phyloP scores from a whole-genome alignment of 2,888 invertebrate species.

The Lasioglossum pauxillum region DNA sequence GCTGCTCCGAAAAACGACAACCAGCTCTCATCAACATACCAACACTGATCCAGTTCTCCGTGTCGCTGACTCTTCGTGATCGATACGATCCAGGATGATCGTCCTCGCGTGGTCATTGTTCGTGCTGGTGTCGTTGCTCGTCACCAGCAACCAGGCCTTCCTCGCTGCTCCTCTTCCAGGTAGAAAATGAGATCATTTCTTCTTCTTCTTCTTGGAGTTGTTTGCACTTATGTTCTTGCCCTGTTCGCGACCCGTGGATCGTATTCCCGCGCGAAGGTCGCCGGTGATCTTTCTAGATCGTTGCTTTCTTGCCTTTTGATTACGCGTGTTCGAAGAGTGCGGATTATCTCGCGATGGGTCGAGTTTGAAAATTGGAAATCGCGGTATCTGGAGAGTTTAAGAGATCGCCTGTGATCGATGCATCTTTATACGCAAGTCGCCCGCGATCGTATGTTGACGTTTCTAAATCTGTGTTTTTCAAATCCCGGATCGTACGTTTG shows the following conservation, averaged over 20 bases:
- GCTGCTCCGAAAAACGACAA: background rate
- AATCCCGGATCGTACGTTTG: no score
- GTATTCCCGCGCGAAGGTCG: background rate
- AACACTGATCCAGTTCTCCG: constrained; percentile 49
- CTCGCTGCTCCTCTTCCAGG: constrained; percentile 77
- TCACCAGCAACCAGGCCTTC: constrained; percentile 77
- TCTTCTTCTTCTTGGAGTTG: background rate
- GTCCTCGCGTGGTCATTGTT: constrained; percentile 75
- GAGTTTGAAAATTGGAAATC: background rate
- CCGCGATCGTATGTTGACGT: background rate
- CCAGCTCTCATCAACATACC: background rate
- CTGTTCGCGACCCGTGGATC: background rate
- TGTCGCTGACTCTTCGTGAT: constrained; percentile 40
- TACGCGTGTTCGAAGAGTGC: no score
- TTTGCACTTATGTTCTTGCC: background rate
- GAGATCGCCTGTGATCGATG: background rate
- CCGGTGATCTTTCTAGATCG: background rate
- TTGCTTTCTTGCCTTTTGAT: background rate
- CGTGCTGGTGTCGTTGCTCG: constrained; percentile 73
- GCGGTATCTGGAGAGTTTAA: background rate
- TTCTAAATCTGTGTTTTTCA: background rate
- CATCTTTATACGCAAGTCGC: background rate
- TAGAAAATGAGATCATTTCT: constrained; percentile 36
- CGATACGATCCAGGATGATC: constrained; percentile 74
- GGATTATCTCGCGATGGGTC: no score